A percentile compares a stretch with the other conserved stretches of the same genome.
Evolutionary conservation across 2,888 invertebrate genomes (phyloP).

Genomic region (Invenusta paracnida): DNA sequence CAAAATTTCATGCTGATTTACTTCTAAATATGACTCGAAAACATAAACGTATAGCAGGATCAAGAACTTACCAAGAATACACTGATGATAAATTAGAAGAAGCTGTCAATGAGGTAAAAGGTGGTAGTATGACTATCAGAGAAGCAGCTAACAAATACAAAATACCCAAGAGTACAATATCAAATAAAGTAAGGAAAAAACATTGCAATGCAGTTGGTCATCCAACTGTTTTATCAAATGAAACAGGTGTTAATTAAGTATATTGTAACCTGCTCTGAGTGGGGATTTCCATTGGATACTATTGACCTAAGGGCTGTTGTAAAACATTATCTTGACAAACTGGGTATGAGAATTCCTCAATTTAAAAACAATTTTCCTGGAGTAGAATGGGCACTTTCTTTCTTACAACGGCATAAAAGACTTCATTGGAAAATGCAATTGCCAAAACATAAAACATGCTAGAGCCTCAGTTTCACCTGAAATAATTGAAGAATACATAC

Average conservation of each 20-base stretch:
- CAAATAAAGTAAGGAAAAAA: constrained; percentile 4
- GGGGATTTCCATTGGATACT: constrained; percentile 6
- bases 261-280: neutral
- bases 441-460: neutral
- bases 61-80: neutral
- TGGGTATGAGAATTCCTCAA: neutral
- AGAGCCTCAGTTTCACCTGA: neutral
- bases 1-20: neutral
- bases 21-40: neutral
- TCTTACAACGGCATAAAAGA: neutral
- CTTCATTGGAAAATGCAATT: neutral
- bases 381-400: neutral
- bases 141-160: constrained; percentile 10
- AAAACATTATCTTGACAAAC: constrained; percentile 8
- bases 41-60: neutral
- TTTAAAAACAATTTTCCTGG: neutral
- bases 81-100: neutral
- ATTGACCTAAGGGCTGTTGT: neutral
- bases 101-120: neutral
- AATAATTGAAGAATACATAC: neutral
- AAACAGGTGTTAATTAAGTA: neutral
- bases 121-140: neutral
- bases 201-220: neutral
- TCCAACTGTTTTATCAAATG: neutral
- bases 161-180: neutral